phyloP scores from a whole-genome alignment of 2,113 vertebrate genomes.

The Vicugna pacos region DNA sequence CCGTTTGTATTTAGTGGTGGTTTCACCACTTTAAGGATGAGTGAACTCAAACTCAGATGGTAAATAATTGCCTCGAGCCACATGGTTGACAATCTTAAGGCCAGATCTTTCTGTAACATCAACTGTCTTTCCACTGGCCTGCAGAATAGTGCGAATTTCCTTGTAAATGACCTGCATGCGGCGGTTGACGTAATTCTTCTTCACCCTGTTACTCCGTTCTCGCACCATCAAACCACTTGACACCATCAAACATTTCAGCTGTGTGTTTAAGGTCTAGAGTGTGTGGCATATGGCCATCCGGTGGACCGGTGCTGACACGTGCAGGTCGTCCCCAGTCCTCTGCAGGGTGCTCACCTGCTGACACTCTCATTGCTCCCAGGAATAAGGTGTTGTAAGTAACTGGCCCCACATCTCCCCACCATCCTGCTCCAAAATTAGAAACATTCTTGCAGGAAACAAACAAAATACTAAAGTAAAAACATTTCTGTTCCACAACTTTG shows the following conservation, averaged over 20 bases:
- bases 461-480: background rate
- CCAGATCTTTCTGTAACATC: background rate
- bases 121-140: background rate
- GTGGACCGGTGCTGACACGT: background rate
- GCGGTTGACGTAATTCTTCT: background rate
- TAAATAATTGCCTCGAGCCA: background rate
- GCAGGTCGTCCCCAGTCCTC: background rate
- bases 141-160: background rate
- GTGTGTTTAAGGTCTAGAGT: background rate
- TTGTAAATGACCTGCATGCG: background rate
- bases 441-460: background rate
- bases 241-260: background rate
- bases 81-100: background rate
- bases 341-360: background rate
- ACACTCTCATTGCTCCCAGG: background rate
- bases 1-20: background rate
- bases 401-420: background rate
- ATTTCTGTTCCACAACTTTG: background rate
- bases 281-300: background rate
- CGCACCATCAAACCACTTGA: background rate
- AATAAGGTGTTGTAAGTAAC: background rate
- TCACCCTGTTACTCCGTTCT: background rate
- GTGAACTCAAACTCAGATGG: background rate
- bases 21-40: background rate
- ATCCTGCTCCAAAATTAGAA: background rate